phyloP scores from a whole-genome alignment of 2,797 vertebrate genomes.

The Tapera naevia region DNA sequence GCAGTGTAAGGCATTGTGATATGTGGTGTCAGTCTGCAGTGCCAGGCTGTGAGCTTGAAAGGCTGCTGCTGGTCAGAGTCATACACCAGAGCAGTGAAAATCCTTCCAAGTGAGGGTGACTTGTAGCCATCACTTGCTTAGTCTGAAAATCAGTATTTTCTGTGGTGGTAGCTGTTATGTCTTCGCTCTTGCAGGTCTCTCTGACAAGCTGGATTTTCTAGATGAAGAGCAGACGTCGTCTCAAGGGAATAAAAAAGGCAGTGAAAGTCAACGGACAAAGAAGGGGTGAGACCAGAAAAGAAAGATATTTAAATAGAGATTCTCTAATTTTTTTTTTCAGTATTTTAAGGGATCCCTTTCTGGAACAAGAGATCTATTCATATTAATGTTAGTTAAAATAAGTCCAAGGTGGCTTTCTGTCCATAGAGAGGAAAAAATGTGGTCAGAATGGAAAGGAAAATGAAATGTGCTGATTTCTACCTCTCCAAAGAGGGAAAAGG shows the following conservation, averaged over 20 bases:
- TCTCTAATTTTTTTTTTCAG: neutral
- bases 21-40: neutral
- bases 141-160: neutral
- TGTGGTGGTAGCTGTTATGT: neutral
- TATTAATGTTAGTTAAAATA: neutral
- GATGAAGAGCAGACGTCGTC: constrained; percentile 84
- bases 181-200: constrained; percentile 82
- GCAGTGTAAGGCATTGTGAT: neutral
- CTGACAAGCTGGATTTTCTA: constrained; percentile 95
- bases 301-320: neutral
- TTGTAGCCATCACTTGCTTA: neutral
- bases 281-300: constrained; percentile 77
- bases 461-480: neutral
- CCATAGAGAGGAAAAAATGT: neutral
- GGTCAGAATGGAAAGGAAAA: neutral
- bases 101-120: neutral
- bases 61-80: neutral
- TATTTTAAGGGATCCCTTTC: neutral
- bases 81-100: neutral
- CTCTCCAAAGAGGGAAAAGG: neutral
- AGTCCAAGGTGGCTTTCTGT: neutral
- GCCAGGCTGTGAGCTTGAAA: neutral
- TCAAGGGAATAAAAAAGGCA: constrained; percentile 63
- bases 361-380: neutral
- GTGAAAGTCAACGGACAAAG: constrained; percentile 72